A percentile compares a stretch with the other conserved stretches of the same genome.
Conservation (phyloP, 1,140 invertebrate genomes). For the Nymphalis io region DNA sequence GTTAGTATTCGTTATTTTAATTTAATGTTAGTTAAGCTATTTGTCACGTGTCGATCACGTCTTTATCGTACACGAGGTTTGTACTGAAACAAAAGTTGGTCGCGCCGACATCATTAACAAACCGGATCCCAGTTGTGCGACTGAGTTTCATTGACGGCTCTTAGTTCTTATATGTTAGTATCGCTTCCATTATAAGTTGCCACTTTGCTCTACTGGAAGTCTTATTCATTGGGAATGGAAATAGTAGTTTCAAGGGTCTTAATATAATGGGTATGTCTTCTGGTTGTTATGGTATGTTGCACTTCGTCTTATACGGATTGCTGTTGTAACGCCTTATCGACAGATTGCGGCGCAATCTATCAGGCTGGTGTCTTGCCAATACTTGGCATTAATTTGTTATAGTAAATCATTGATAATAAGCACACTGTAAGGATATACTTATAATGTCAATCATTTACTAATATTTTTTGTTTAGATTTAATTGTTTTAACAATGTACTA, state of each 20-base stretch:
- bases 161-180: conserved; percentile 33
- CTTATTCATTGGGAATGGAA: not conserved
- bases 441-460: too few relatives aligned
- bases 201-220: conserved; percentile 16
- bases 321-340: conserved; percentile 42
- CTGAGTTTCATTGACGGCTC: conserved; percentile 64
- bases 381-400: conserved; percentile 30
- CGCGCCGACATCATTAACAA: conserved; percentile 60
- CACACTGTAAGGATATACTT: not conserved
- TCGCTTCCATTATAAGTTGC: conserved; percentile 27
- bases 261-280: conserved; percentile 18
- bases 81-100: conserved; percentile 69
- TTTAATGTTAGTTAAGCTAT: conserved; percentile 6
- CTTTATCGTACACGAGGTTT: conserved; percentile 52
- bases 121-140: conserved; percentile 58
- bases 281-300: conserved; percentile 39
- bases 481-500: too few relatives aligned
- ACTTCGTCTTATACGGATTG: conserved; percentile 36
- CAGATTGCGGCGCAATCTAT: conserved; percentile 37
- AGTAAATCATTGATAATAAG: conserved; percentile 15
- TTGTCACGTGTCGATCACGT: not conserved
- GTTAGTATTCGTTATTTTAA: conserved; percentile 12
- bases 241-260: conserved; percentile 23
- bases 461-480: too few relatives aligned
- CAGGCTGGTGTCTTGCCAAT: conserved; percentile 25